These are phyloP conservation scores for Oscheius sp. DNA, from an alignment of 2,888 invertebrate genomes.

Conservation along the genomic window DNA sequence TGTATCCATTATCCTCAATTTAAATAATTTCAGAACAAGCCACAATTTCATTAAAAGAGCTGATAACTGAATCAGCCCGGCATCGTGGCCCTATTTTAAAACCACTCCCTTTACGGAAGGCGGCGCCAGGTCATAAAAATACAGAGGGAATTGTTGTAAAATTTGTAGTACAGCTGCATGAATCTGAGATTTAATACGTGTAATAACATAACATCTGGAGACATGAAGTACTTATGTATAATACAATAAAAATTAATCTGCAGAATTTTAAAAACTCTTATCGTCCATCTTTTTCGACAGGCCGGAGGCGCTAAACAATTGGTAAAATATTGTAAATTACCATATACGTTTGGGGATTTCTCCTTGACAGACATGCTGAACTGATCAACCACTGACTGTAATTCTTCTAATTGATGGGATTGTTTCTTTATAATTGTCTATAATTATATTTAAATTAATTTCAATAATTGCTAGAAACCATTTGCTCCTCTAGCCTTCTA, in stretches of 20 bases:
- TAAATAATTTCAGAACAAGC: constrained; percentile 33
- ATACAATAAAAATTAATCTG: background rate
- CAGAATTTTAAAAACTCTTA: background rate
- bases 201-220: constrained; percentile 1
- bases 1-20: background rate
- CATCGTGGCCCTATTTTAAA: constrained; percentile 44
- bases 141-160: constrained; percentile 38
- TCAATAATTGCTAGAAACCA: too few species aligned
- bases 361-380: background rate
- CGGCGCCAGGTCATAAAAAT: constrained; percentile 2
- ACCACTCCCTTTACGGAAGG: constrained; percentile 28
- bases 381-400: background rate
- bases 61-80: constrained; percentile 37
- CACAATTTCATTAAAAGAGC: constrained; percentile 14
- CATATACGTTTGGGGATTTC: background rate
- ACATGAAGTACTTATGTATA: background rate
- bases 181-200: constrained; percentile 31
- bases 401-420: background rate
- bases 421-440: too few species aligned
- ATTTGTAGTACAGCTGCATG: constrained; percentile 42
- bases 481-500: too few species aligned
- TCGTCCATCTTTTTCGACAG: too few species aligned
- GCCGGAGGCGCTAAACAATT: too few species aligned
- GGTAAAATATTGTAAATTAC: background rate
- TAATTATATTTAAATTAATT: too few species aligned